A percentile compares a stretch with the other conserved stretches of the same genome.
Evolutionary conservation across 2,797 vertebrate genomes (phyloP).

Genomic region (Cynopterus sphinx): DNA sequence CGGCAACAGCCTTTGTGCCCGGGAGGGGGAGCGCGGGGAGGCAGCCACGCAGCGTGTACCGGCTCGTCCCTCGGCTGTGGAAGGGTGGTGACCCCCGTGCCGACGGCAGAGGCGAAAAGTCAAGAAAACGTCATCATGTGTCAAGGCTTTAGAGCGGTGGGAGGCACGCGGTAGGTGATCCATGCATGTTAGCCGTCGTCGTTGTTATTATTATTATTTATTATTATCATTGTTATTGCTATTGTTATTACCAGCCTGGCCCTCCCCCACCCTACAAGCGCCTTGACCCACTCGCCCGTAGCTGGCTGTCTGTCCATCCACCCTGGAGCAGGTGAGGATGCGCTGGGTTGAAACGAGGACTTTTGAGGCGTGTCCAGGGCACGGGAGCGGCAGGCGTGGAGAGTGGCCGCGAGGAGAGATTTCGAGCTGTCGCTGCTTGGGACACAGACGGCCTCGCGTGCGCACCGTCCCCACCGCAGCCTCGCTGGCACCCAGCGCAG

Average conservation of each 20-base stretch:
- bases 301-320: background rate
- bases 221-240: background rate
- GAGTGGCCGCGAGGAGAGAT: background rate
- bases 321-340: background rate
- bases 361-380: background rate
- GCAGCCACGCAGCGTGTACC: accelerated
- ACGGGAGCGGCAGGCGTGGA: background rate
- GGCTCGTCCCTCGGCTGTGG: background rate
- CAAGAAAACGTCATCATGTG: background rate
- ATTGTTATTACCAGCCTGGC: background rate
- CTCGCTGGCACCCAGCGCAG: background rate
- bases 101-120: background rate
- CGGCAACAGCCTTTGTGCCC: background rate
- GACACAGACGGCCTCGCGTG: no score
- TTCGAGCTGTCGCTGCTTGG: background rate
- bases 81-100: no score
- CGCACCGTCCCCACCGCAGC: background rate
- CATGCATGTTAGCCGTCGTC: background rate
- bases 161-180: background rate
- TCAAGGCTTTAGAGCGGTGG: background rate
- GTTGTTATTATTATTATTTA: no score
- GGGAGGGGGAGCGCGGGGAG: background rate
- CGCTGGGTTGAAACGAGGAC: background rate
- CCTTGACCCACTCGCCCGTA: background rate
- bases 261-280: background rate